Base-by-base conservation (phyloP, 2,888 invertebrate genomes). In the Agriopis leucophaearia region DNA sequence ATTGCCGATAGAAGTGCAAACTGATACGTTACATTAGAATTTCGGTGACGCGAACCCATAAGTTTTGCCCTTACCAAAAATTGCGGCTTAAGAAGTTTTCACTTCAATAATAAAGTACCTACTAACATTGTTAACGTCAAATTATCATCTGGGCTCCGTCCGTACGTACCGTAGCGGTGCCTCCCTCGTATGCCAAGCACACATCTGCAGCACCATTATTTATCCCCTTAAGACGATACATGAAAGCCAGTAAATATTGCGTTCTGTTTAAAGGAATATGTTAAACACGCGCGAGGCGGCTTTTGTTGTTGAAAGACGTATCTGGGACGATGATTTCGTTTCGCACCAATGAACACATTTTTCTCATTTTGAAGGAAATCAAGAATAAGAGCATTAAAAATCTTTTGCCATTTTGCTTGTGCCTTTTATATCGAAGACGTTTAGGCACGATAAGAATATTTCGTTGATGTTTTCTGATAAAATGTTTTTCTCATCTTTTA, bases 261-360 rank as follows among this genome's bases (percentile, higher is more conserved):
- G 84, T 85, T 83, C 83, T 85, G 86, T 86, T 88, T 87, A 87
- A 82, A 87, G 85, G 86, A 89, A 89, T 88, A 89, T 89, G 89
- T 91, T 85, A 87, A 90, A 88, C 88, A 87, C 86, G 86, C 86
- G 85, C 84, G 80, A 75, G 76, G 75, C 79, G 81, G 86, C 87
- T 88, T 90, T 91, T 88, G 89, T 89, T 88, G 85, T 84, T 85
- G 84, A 84, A 81, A 86, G 88, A 89, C 87, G 88, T 88, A 88
- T 90, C 88, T 88, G 85, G 82, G 74, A 86, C 83, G 88, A 88
- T 88, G 89, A 90, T 91, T 91, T 88, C 81, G 81, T 88, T 89
- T 85, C 90, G 83, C 88, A 70, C 86, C 90, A 88, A 87, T 88
- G 88, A 91, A 88, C 88, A 88, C 88, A 88, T 90, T 90, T 89